Evolutionary conservation across 2,888 invertebrate genomes (phyloP), one percentile per base, ranked within the genome.

Genomic region (Nymphalis urticae): DNA sequence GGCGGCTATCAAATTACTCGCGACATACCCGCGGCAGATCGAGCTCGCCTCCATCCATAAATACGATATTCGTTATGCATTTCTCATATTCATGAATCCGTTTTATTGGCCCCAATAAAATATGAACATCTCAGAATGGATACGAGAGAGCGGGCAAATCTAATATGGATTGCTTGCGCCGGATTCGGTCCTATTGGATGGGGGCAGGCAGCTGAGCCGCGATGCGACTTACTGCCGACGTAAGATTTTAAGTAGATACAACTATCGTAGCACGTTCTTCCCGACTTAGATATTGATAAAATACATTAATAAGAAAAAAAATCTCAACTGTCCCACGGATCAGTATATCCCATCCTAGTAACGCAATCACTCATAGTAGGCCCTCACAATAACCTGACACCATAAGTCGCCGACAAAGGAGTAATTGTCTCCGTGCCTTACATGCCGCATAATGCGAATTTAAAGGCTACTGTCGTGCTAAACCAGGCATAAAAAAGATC

Each of bases 41-140:
- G 85, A 81, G 87, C 84, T 84, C 88, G 89, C 88, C 90, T 88
- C 87, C 85, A 83, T 86, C 92, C 91, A 92, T 92, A 92, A 92
- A 92, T 92, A 92, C 87, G 88, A 85, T 90, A 92, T 92, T 90
- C 91, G 92, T 92, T 91, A 92, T 92, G 92, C 92, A 92, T 92
- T 92, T 92, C 91, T 92, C 92, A 92, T 92, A 92, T 92, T 93
- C 93, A 91, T 93, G 93, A 92, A 93, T 93, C 93, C 93, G 88
- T 93, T 93, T 93, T 93, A 93, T 93, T 93, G 93, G 92, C 90
- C 90, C 87, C 92, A 92, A 93, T 93, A 93, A 93, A 93, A 93
- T 93, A 93, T 93, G 93, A 92, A 93, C 92, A 92, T 93, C 93
- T 93, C 89, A 89, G 91, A 93, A 92, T 92, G 92, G 92, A 90